Evolutionary conservation across 2,113 vertebrate genomes (phyloP), one percentile per base, ranked within the genome.

Genomic region (Chaetodon auriga): DNA sequence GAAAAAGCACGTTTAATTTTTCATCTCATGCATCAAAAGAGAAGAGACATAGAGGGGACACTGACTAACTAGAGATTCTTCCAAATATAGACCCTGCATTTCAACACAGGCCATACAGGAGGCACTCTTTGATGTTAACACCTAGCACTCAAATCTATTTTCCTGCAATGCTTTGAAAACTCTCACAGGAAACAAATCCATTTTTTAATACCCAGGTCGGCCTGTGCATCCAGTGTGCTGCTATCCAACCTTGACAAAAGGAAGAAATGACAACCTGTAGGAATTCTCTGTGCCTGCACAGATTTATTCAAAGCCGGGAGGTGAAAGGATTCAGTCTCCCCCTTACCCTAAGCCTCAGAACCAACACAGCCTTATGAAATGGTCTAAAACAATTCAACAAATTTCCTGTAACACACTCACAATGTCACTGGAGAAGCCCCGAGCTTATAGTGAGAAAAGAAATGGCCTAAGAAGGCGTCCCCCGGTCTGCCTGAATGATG

Each of bases 11-110:
- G 43, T 83, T 91, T 68, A 80, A 89, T 92, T 86, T 92, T 92
- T 93, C 86, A 93, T 93, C 84, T 65, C 16, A 1, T 18, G 75
- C 87, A 82, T 95, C 90, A 93, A 89, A 93, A 71, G 84, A 74
- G 76, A 57, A 57, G 62, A 64, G 76, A 68, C 55, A 30, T 57
- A 54, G 63, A 68, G 75, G 53, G 81, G 85, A 87, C 74, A 58
- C 68, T 9, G 82, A 69, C 83, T 23, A 80, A 83, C 82, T 62
- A 25, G 61, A 87, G 83, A 88, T 81, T 82, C 62, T 53, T 84
- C 88, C 84, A 90, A 88, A 93, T 87, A 93, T 85, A 91, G 87
- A 76, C 18, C 3, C 41, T n/a, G 38, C 15, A 51, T 82, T 87
- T 86, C 68, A 38, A 43, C 78, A 14, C 41, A 2, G 58, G 80